Evolutionary conservation across 2,888 invertebrate species (phyloP).

Genomic region (Catocala fraxini): DNA sequence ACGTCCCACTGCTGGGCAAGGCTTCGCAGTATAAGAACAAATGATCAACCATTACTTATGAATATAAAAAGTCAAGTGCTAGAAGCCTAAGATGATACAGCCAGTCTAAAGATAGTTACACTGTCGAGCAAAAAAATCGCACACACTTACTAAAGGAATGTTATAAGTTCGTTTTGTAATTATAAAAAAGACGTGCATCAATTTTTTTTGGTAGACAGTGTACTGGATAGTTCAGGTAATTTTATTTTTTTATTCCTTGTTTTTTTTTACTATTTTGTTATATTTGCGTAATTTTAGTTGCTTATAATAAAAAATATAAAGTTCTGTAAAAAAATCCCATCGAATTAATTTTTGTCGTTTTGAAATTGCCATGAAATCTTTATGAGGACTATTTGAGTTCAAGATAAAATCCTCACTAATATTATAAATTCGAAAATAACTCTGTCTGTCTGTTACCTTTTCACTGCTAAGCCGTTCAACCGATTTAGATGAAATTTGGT

Average conservation of each 20-base stretch:
- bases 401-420: too few relatives aligned
- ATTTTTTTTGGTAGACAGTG: constrained; percentile 22
- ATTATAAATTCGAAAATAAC: too few relatives aligned
- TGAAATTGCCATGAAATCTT: too few relatives aligned
- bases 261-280: not conserved
- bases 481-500: too few relatives aligned
- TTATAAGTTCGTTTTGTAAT: constrained; percentile 36
- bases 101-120: constrained; percentile 5
- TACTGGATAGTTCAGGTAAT: not conserved
- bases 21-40: too few relatives aligned
- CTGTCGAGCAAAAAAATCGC: constrained; percentile 23
- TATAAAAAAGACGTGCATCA: constrained; percentile 13
- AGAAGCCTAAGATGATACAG: not conserved
- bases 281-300: not conserved
- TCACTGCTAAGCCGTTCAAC: too few relatives aligned
- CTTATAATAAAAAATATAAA: too few relatives aligned
- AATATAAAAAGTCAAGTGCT: not conserved
- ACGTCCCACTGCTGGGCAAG: too few relatives aligned
- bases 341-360: not conserved
- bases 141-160: constrained; percentile 39
- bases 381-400: too few relatives aligned
- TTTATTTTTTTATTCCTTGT: not conserved
- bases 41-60: constrained; percentile 9
- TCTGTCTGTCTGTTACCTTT: too few relatives aligned
- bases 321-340: too few relatives aligned